Evolutionary conservation across 1,140 invertebrate genomes (phyloP), one percentile per base, ranked within the genome.

Genomic region (Helicoverpa armigera): DNA sequence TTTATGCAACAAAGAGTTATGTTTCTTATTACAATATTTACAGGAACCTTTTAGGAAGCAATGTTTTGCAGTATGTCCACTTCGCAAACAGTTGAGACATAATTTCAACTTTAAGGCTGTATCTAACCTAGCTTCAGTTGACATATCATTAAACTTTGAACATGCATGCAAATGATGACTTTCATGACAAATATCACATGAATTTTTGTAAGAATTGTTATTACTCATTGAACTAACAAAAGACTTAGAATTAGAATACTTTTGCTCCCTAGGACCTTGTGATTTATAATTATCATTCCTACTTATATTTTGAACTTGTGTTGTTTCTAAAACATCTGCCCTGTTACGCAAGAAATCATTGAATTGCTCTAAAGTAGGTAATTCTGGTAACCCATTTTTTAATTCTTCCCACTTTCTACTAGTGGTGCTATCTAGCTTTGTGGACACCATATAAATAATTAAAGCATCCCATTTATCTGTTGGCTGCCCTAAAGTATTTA

Each of bases 1-100:
- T 81, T 50, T 67, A 51, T 75, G 72, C 29, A 81, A 43, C 13
- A 81, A 69, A 18, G 43, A 54, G 75, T 81, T 81, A 58, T 81
- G 79, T 69, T 69, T 81, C 31, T 35, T 13, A n/a, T 76, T 58
- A 65, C 79, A 76, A 13, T 50, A 5, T 67, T 18, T 81, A 51
- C 79, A 81, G 29, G 29, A 16, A 48, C 23, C 23, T 23, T 50
- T 29, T 2, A 9, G 7, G 0, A 1, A 43, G 13, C 43, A 81
- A 56, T 53, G 51, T 31, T 13, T 14, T 16, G 18, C 10, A 13
- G 14, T 23, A 67, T 81, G 79, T 11, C 72, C 72, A 23, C 14
- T 10, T 12, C 70, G 70, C 5, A 81, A 13, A 69, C 72, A 76
- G 16, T 81, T 81, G 0, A 1, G 31, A 58, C 79, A 81, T 3